A percentile compares a stretch with the other conserved stretches of the same genome.
These are phyloP conservation scores for Nymphicus hollandicus DNA, from an alignment of 2,113 vertebrate genomes.

Conservation along the genomic window DNA sequence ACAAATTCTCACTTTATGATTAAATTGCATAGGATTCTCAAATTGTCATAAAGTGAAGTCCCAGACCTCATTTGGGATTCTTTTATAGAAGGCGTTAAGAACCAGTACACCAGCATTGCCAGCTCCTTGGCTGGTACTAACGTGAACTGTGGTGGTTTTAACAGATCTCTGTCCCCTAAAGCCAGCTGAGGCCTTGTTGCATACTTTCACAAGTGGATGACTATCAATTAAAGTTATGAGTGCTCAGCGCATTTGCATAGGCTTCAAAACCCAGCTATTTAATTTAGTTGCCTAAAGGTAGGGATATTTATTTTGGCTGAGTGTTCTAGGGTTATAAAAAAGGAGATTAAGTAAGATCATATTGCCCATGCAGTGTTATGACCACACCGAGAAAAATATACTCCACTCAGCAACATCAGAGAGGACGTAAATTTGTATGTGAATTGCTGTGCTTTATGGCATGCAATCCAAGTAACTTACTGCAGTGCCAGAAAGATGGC, in stretches of 20 bases:
- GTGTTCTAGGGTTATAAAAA: not conserved
- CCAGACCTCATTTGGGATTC: not conserved
- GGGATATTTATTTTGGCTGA: not conserved
- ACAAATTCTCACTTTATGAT: not conserved
- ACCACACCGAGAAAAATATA: conserved; percentile 4
- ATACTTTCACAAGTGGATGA: not conserved
- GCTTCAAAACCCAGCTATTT: not conserved
- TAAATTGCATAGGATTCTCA: not conserved
- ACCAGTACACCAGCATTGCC: not conserved
- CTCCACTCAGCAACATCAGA: not conserved
- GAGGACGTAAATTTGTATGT: not conserved
- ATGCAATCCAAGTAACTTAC: not conserved
- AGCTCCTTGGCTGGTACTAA: not conserved
- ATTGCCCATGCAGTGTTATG: not conserved
- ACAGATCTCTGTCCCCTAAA: not conserved
- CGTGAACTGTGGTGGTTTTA: not conserved
- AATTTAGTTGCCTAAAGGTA: not conserved
- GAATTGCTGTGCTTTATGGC: not conserved
- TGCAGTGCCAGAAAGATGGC: not conserved
- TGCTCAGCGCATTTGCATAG: not conserved
- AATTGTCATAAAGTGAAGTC: not conserved
- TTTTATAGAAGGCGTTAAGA: not conserved
- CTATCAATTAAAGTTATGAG: not conserved
- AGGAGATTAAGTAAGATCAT: not conserved
- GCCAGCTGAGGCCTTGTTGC: not conserved